phyloP scores from a whole-genome alignment of 2,113 vertebrate species.

The Macquaria ambigua region DNA sequence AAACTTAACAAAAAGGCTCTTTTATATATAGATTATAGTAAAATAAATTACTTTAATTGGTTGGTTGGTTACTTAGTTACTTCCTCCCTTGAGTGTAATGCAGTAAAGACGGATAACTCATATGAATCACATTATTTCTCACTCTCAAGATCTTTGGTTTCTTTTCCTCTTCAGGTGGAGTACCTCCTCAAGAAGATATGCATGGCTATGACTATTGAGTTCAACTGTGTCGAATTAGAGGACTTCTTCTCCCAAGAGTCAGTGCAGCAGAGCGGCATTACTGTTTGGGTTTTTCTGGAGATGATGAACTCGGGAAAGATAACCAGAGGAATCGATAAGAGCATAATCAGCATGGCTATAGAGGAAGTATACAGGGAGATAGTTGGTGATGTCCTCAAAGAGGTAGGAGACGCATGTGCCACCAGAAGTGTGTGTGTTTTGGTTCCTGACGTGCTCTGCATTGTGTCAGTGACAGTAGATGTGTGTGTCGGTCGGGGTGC shows the following conservation, averaged over 20 bases:
- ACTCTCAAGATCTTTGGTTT: neutral
- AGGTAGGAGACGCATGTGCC: conserved; percentile 81
- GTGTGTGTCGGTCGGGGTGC: conserved; percentile 23
- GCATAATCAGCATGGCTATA: conserved; percentile 91
- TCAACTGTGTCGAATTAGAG: conserved; percentile 90
- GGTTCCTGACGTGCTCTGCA: neutral
- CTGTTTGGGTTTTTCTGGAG: conserved; percentile 93
- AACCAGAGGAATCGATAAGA: conserved; percentile 87
- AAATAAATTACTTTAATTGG: neutral
- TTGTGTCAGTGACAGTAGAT: conserved; percentile 16
- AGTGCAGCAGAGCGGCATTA: conserved; percentile 86
- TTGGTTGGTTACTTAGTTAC: neutral
- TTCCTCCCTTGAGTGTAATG: neutral
- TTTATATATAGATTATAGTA: neutral
- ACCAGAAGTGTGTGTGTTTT: neutral
- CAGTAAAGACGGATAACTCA: neutral
- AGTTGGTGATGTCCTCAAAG: conserved; percentile 94
- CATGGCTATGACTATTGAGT: conserved; percentile 90
- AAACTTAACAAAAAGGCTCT: neutral
- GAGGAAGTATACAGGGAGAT: conserved; percentile 96
- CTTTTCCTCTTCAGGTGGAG: conserved; percentile 87
- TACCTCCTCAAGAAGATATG: conserved; percentile 95
- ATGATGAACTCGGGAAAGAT: conserved; percentile 92
- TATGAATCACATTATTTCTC: neutral
- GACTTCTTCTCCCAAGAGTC: conserved; percentile 91